phyloP scores from a whole-genome alignment of 2,113 vertebrate species.

The Mormoops blainvillei region DNA sequence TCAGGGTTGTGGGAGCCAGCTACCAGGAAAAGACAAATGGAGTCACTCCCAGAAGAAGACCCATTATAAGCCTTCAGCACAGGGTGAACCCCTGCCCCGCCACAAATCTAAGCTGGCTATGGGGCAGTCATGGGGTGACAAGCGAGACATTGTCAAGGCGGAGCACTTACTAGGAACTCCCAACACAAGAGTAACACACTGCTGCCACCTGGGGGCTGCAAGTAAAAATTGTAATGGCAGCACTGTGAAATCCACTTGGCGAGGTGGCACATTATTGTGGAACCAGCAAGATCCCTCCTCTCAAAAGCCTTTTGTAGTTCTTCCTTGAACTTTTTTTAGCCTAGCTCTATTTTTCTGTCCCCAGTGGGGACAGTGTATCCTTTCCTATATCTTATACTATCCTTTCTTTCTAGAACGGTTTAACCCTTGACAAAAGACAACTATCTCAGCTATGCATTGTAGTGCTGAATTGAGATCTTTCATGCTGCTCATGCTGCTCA shows the following conservation, averaged over 20 bases:
- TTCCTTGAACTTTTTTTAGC: background rate
- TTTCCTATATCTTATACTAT: background rate
- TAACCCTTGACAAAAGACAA: background rate
- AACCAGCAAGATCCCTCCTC: background rate
- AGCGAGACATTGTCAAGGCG: background rate
- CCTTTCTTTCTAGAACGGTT: background rate
- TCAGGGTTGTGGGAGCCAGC: background rate
- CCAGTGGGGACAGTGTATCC: background rate
- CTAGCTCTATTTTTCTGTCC: background rate
- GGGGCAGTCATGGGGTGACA: background rate
- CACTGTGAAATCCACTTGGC: background rate
- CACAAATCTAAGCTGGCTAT: background rate
- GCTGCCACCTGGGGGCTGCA: conserved; percentile 45
- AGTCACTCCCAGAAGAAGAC: background rate
- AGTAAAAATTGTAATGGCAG: background rate
- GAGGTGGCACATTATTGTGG: background rate
- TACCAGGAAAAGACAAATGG: background rate
- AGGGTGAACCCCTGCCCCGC: background rate
- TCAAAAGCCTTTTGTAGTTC: background rate
- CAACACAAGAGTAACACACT: background rate
- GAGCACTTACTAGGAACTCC: background rate
- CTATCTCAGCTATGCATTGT: background rate
- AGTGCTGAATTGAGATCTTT: background rate
- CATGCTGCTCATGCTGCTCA: background rate
- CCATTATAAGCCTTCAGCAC: background rate